Percentiles rank a stretch among this genome's conserved stretches.
Evolutionary conservation across 2,797 vertebrate species (phyloP).

Genomic region (Enteromius argenteus): DNA sequence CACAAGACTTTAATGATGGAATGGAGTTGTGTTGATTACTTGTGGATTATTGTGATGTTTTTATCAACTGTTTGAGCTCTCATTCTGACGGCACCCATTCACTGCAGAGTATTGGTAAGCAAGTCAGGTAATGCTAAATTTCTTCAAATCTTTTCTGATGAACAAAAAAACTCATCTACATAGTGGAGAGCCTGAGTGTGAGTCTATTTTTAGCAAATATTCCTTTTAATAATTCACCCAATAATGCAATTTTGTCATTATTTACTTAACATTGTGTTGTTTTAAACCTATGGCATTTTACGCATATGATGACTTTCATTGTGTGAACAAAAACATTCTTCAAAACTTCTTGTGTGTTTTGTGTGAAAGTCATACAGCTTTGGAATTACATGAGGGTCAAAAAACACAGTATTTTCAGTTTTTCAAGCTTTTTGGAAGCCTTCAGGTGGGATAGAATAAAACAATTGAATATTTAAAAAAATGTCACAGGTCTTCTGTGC

Average conservation of each 20-base stretch:
- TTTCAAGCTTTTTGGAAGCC: neutral
- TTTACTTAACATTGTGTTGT: neutral
- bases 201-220: neutral
- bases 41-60: neutral
- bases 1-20: neutral
- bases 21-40: neutral
- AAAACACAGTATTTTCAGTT: neutral
- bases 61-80: neutral
- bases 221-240: neutral
- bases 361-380: neutral
- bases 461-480: neutral
- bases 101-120: neutral
- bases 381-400: neutral
- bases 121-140: neutral
- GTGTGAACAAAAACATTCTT: neutral
- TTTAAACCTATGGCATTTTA: neutral
- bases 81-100: neutral
- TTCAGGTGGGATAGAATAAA: neutral
- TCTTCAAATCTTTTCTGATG: neutral
- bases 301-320: conserved; percentile 41
- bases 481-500: neutral
- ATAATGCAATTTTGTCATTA: neutral
- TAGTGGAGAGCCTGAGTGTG: neutral
- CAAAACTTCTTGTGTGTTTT: neutral
- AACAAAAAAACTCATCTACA: neutral